Conservation (phyloP, 2,113 vertebrate species). For the Neolamprologus falcicula region DNA sequence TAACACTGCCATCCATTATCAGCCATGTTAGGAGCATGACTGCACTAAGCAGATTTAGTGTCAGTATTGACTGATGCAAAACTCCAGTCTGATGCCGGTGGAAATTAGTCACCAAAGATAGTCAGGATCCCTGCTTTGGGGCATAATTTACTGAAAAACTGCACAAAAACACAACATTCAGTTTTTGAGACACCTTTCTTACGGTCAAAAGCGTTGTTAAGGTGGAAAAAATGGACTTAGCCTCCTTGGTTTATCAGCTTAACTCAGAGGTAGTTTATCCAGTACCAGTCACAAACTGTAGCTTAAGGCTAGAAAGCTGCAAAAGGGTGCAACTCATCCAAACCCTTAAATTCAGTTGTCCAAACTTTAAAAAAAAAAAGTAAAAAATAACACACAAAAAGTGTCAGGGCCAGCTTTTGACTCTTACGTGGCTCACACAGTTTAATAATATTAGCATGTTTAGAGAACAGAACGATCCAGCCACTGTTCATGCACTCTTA, state of each 20-base stretch:
- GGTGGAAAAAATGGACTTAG: neutral
- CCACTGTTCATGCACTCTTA: neutral
- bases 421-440: neutral
- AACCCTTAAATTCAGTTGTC: neutral
- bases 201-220: accelerated
- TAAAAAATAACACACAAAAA: neutral
- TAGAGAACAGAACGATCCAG: neutral
- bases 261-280: neutral
- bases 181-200: neutral
- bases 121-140: neutral
- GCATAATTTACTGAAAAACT: neutral
- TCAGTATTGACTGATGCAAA: neutral
- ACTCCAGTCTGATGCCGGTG: neutral
- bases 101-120: accelerated
- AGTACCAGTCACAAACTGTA: neutral
- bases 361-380: neutral
- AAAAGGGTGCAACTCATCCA: neutral
- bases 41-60: neutral
- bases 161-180: neutral
- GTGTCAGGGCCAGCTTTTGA: accelerated
- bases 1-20: neutral
- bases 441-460: neutral
- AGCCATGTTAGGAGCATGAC: neutral
- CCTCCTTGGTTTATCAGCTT: neutral
- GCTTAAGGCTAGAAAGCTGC: neutral